Base-by-base conservation (phyloP, 2,797 vertebrate genomes). In the Xenentodon cancila region DNA sequence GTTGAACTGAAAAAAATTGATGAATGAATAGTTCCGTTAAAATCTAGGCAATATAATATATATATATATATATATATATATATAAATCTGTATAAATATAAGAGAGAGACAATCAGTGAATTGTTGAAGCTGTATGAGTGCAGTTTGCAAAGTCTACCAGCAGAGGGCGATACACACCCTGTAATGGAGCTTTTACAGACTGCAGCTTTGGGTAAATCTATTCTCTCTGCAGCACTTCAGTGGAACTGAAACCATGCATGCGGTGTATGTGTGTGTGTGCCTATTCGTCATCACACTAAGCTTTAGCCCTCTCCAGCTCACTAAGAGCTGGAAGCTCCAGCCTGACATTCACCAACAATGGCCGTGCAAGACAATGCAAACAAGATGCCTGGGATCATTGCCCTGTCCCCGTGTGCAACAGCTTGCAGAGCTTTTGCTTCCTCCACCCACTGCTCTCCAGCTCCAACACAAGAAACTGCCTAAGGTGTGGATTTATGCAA, bases 331-430 rank as follows among this genome's bases (percentile, higher is more conserved):
- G 85, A 82, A 85, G 81, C 76, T 49, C 75, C 73, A 27, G 70
- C 71, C 68, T 86, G 84, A 83, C 81, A 88, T 81, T 84, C 80
- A 83, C 68, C 83, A 81, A 90, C 88, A 90, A 91, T 87, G 77
- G 80, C 77, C 75, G 74, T 21, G 55, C 61, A 74, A 85, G 79
- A 89, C 87, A 89, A 91, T 89, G 63, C 69, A 80, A 87, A 91
- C 85, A 91, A 81, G 88, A 89, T 66, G 85, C 77, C 75, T 84
- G 81, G 83, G 87, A 91, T 86, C 77, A 49, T 52, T 75, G 82
- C 74, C 81, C 61, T 64, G 67, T 82, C 61, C 70, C 73, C 9
- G 3, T 52, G 68, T 79, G 81, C 77, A 85, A 88, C 86, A 84
- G 78, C 81, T 85, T 72, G 75, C 77, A 77, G 73, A 75, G 76